Evolutionary conservation across 2,797 vertebrate genomes (phyloP), one percentile per base, ranked within the genome.

Genomic region (Trachurus trachurus): DNA sequence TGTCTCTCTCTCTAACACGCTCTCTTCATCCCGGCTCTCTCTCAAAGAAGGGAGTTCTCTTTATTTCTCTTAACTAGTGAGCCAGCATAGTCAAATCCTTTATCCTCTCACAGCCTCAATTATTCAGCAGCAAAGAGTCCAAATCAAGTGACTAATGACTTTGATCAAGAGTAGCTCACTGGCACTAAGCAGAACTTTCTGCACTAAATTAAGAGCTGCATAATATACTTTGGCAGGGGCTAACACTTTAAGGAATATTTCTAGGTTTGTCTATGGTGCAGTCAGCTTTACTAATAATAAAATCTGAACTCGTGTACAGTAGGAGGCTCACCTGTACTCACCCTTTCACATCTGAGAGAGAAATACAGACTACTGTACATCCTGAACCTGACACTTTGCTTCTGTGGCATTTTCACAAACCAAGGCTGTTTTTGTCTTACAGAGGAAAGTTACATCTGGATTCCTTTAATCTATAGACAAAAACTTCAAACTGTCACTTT

Each of bases 71-170:
- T 86, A 89, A 89, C 88, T 87, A 88, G 82, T 73, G 84, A 88
- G 85, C 71, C 78, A 53, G 82, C 81, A 12, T 56, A 74, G 83
- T 91, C 86, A 84, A 86, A 89, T 85, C 80, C 87, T 92, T 93
- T 88, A 91, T 92, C 88, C 80, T 91, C 87, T 85, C 86, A 76
- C 84, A 67, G 85, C 86, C 87, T 94, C 91, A 91, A 93, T 93
- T 93, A 93, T 93, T 93, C 92, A 94, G 88, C 76, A 90, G 90
- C 89, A 83, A 84, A 88, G 88, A 90, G 85, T 85, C 89, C 86
- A 88, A 92, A 93, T 92, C 87, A 87, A 92, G 90, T 91, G 89
- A 91, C 91, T 92, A 93, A 94, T 93, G 91, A 89, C 91, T 93
- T 91, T 93, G 92, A 93, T 90, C 90, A 93, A 67, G 89, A 92